A percentile compares a stretch with the other conserved stretches of the same genome.
Evolutionary conservation across 2,113 vertebrate genomes (phyloP).

Genomic region (Felis chaus): DNA sequence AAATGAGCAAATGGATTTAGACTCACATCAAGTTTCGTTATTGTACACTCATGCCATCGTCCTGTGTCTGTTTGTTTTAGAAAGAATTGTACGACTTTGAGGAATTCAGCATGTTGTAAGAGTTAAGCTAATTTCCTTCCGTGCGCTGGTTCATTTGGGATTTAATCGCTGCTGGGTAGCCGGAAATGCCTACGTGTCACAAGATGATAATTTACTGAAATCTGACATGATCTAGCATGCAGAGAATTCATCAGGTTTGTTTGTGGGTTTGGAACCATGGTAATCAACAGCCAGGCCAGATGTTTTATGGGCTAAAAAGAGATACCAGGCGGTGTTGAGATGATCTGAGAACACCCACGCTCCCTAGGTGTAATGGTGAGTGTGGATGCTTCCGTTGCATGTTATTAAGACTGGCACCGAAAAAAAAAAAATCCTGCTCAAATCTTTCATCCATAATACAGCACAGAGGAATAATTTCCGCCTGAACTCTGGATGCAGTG

Average conservation of each 20-base stretch:
- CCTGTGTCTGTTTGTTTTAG: slow-evolving; percentile 4
- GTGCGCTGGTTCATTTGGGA: not conserved
- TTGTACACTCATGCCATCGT: not conserved
- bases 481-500: slow-evolving; percentile 30
- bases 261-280: slow-evolving; percentile 40
- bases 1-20: slow-evolving; percentile 31
- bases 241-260: slow-evolving; percentile 46
- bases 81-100: not conserved
- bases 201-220: slow-evolving; percentile 58
- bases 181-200: slow-evolving; percentile 48
- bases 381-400: slow-evolving; percentile 3
- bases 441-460: slow-evolving; percentile 63
- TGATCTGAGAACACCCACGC: slow-evolving; percentile 37
- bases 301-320: slow-evolving; percentile 37
- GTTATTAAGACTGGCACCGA: slow-evolving; percentile 31
- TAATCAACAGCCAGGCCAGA: slow-evolving; percentile 14
- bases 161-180: slow-evolving; percentile 40
- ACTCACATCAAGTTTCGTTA: not conserved
- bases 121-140: slow-evolving; percentile 60
- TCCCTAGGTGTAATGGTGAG: slow-evolving; percentile 22
- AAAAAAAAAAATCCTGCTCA: slow-evolving; percentile 34
- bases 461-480: slow-evolving; percentile 53
- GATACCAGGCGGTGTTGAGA: not conserved
- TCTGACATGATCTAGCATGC: not conserved
- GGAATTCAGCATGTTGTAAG: not conserved